Base-by-base conservation (phyloP, 2,888 invertebrate genomes). In the Selenia dentaria region DNA sequence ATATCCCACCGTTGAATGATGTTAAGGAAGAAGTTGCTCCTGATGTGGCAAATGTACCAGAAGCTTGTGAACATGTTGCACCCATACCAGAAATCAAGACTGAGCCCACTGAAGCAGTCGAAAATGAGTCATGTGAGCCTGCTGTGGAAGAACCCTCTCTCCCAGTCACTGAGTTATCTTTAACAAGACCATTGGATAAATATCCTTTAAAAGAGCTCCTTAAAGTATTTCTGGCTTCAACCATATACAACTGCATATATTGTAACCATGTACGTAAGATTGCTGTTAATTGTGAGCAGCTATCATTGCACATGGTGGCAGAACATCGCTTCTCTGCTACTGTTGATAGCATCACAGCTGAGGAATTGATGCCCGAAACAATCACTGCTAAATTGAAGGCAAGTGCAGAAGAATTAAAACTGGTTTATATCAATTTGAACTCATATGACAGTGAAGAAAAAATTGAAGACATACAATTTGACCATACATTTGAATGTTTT, bases 241-340 rank as follows among this genome's bases (percentile, higher is more conserved):
- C 96, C 0, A 92, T 94, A 66, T 86, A 92, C 4, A 90, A 91
- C 50, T 97, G 97, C 74, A 93, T 96, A 42, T 97, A 96, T 75
- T 97, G 97, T 70, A 96, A 96, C 71, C 96, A 97, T 85, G 96
- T 96, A 0, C 92, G 96, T 11, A 95, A 95, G 64, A 96, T 97
- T 59, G 95, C 96, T 6, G 96, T 97, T 0, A 96, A 96, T 77
- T 96, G 95, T 36, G 94, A 94, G 73, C 95, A 96, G 66, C 84
- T 97, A 35, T 94, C 94, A 4, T 78, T 96, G 26, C 97, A 97
- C 71, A 93, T 97, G 78, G 93, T 96, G 9, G 92, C 94, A 0
- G 93, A 96, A 68, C 97, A 97, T 79, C 92, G 95, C 4, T 96
- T 96, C 74, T 93, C 93, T n/a, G 95, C 95, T 2, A 93, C 94